A percentile compares a stretch with the other conserved stretches of the same genome.
Conservation (phyloP, 1,140 invertebrate species). For the Thalassaphorura encarpata region DNA sequence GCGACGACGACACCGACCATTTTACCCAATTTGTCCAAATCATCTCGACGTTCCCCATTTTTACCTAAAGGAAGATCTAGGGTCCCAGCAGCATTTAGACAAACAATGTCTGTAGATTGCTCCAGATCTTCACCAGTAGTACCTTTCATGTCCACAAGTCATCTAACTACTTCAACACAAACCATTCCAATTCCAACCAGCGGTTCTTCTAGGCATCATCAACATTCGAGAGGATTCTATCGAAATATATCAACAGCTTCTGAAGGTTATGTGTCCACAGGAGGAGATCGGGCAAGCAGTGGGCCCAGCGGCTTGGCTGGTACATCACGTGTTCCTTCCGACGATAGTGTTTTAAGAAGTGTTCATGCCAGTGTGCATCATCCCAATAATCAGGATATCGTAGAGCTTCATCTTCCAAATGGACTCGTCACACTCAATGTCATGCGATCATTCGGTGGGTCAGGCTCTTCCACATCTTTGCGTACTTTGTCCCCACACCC, state of each 20-base stretch:
- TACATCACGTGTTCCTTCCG: background rate
- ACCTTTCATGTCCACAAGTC: too few species aligned
- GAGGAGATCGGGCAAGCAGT: conserved; percentile 11
- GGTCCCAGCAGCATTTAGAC: conserved; percentile 19
- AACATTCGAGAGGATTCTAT: background rate
- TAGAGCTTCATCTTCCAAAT: conserved; percentile 16
- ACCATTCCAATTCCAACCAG: background rate
- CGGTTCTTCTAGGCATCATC: conserved; percentile 1
- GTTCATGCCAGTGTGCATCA: conserved; percentile 17
- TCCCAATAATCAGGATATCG: conserved; percentile 16
- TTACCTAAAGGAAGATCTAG: conserved; percentile 21
- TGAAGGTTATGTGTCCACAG: conserved; percentile 14
- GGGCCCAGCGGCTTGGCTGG: background rate
- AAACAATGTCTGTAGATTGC: conserved; percentile 30
- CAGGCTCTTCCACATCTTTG: conserved; percentile 13
- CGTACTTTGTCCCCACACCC: conserved; percentile 20
- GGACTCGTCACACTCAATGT: conserved; percentile 20
- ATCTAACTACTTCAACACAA: background rate
- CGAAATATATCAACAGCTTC: conserved; percentile 12
- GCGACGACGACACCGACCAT: conserved; percentile 2
- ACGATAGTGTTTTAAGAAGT: conserved; percentile 6
- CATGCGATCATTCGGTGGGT: conserved; percentile 5
- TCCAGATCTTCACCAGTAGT: conserved; percentile 18
- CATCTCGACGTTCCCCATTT: conserved; percentile 2
- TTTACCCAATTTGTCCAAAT: conserved; percentile 1